phyloP scores from a whole-genome alignment of 2,797 vertebrate species.

The Sarcoramphus papa region DNA sequence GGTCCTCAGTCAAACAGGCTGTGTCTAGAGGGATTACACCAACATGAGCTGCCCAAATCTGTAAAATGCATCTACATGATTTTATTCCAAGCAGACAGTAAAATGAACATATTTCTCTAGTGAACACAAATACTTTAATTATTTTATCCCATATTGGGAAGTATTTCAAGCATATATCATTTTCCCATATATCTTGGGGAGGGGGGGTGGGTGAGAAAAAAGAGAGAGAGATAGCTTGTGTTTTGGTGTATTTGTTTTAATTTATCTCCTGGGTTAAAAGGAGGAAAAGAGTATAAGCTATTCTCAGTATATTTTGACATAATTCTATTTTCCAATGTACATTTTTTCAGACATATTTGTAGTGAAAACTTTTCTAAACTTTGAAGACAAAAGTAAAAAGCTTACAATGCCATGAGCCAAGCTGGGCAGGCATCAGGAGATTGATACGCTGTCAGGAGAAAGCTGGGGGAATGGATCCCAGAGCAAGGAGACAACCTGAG shows the following conservation, averaged over 20 bases:
- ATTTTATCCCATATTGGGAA: neutral
- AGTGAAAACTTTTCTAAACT: neutral
- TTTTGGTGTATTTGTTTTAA: neutral
- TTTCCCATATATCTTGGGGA: neutral
- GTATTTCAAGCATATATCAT: neutral
- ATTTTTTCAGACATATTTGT: neutral
- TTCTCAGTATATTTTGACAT: neutral
- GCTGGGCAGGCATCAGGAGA: neutral
- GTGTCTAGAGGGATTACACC: neutral
- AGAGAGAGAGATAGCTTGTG: neutral
- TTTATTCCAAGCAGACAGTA: neutral
- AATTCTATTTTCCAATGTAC: neutral
- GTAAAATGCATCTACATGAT: neutral
- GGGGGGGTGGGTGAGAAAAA: rapidly evolving
- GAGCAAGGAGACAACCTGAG: neutral
- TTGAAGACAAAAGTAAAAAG: neutral
- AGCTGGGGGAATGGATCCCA: neutral
- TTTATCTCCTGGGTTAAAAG: neutral
- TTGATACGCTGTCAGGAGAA: neutral
- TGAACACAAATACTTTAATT: neutral
- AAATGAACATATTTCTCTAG: neutral
- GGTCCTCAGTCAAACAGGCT: neutral
- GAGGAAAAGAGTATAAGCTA: neutral
- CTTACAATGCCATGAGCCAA: neutral
- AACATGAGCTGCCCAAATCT: neutral